Evolutionary conservation across 2,113 vertebrate genomes (phyloP).

Genomic region (Stegastes partitus): DNA sequence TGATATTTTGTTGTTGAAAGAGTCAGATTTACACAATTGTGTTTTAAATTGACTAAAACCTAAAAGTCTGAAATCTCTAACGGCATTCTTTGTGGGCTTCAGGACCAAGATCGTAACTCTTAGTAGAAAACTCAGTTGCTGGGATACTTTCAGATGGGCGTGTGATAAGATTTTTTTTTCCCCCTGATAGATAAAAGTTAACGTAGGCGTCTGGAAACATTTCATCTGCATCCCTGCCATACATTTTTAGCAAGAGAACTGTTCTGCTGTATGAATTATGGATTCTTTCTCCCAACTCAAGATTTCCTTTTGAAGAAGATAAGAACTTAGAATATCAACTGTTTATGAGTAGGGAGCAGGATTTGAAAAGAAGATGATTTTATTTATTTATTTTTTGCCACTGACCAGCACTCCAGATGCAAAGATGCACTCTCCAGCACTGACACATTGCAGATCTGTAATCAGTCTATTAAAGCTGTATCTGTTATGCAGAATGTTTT

Average conservation of each 20-base stretch:
- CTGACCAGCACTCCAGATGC: background rate
- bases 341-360: background rate
- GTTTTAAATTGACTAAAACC: too few species aligned
- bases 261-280: background rate
- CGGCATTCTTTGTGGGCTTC: too few species aligned
- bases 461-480: too few species aligned
- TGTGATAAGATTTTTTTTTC: background rate
- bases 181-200: background rate
- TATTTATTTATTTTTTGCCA: background rate
- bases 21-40: too few species aligned
- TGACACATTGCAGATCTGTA: slow-evolving; percentile 10
- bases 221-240: slow-evolving; percentile 3
- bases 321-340: background rate
- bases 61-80: too few species aligned
- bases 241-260: background rate
- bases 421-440: slow-evolving; percentile 5
- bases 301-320: slow-evolving; percentile 5
- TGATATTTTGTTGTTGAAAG: too few species aligned
- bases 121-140: background rate
- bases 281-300: background rate
- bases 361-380: background rate
- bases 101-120: background rate
- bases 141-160: slow-evolving; percentile 12
- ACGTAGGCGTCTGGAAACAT: slow-evolving; percentile 17
- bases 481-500: background rate